phyloP scores from a whole-genome alignment of 2,113 vertebrate species.

The Rhegmatorhina hoffmannsi region DNA sequence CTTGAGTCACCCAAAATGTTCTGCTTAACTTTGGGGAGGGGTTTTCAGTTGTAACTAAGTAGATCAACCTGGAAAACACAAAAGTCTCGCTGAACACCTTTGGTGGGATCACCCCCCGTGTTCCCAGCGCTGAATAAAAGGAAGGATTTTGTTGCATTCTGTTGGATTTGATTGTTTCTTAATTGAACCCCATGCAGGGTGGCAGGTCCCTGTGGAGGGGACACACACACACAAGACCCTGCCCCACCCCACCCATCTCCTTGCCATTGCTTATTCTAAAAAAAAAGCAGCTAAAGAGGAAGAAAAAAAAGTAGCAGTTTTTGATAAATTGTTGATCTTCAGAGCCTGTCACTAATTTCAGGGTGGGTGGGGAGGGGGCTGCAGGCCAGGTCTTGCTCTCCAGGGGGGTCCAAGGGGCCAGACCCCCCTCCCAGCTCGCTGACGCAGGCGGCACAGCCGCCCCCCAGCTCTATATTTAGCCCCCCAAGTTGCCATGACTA shows the following conservation, averaged over 20 bases:
- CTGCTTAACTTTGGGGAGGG: too few relatives aligned
- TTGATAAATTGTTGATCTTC: not conserved
- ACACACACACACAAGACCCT: not conserved
- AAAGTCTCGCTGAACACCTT: too few relatives aligned
- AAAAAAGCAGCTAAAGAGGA: not conserved
- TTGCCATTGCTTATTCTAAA: not conserved
- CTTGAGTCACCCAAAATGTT: too few relatives aligned
- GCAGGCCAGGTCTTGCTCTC: not conserved
- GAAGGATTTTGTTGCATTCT: too few relatives aligned
- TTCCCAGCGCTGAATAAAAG: too few relatives aligned
- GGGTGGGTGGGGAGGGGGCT: not conserved
- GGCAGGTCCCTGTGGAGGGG: not conserved
- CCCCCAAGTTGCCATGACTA: constrained; percentile 54
- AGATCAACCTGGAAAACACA: too few relatives aligned
- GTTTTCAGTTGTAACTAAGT: too few relatives aligned
- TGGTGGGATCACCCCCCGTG: too few relatives aligned
- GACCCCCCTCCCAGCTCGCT: fast-evolving
- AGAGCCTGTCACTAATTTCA: not conserved
- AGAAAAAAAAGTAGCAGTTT: not conserved
- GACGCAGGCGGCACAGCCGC: fast-evolving
- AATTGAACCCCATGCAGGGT: not conserved
- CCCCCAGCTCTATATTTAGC: not conserved
- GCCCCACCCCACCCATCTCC: fast-evolving
- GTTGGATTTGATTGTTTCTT: too few relatives aligned
- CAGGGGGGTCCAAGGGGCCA: not conserved